Evolutionary conservation across 2,113 vertebrate genomes (phyloP), one percentile per base, ranked within the genome.

Genomic region (Heterotis niloticus): DNA sequence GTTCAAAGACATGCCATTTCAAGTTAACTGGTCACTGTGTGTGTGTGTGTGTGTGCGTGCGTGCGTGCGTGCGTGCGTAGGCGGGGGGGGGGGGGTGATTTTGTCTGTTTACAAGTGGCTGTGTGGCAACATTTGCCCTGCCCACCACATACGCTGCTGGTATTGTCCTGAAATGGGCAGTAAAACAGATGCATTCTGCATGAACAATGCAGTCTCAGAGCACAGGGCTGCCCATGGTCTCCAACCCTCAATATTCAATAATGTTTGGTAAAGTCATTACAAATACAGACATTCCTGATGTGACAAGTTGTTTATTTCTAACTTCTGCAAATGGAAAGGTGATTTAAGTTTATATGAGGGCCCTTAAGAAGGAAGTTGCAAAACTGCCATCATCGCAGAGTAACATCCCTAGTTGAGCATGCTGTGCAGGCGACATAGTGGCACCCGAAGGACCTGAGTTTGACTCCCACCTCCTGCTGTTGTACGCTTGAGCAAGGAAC

Each of bases 301-400:
- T 13, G 51, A 10, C 71, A 28, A 17, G 7, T 74, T 59, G 28
- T 57, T 2, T 7, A 44, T 44, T 56, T 57, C 18, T 10, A 18
- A 54, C 71, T 74, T 74, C 57, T 74, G 5, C 23, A 14, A 74
- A 74, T 74, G n/a, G 23, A 18, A 56, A 17, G 24, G n/a, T 70
- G 9, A 70, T 20, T 70, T 9, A 70, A 52, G 54, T 54, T 52
- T 72, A 52, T 51, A 3, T 52, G n/a, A n/a, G n/a, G n/a, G n/a
- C n/a, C n/a, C n/a, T 52, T 52, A 52, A 57, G 71, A 57, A n/a
- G 71, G 52, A 20, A 57, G 34, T 20, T 72, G 34, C 44, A 34
- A 72, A 72, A n/a, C 11, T 51, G 54, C 3, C 44, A 72, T 20
- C 52, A 20, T 18, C 67, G 44, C 44, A 69, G 17, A 29, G n/a